Conservation (phyloP, 2,888 invertebrate genomes). For the Cyclophora punctaria region DNA sequence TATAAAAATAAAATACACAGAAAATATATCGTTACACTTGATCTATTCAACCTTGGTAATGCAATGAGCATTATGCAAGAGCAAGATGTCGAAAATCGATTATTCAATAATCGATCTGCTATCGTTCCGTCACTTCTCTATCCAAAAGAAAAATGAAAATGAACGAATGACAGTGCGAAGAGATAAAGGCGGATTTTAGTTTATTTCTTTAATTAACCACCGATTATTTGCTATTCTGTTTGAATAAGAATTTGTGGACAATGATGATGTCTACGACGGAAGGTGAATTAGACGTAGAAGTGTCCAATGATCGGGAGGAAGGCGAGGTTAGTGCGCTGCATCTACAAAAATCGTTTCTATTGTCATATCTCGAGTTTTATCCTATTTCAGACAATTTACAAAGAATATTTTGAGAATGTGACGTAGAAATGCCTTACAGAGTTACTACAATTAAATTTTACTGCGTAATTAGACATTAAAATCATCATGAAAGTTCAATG, state of each 20-base stretch:
- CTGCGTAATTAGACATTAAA: no score
- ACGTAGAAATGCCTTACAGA: neutral
- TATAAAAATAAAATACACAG: no score
- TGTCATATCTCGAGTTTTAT: no score
- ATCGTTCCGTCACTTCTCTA: constrained; percentile 21
- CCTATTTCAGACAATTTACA: no score
- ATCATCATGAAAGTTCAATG: constrained; percentile 2
- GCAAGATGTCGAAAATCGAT: no score
- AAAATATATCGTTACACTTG: no score
- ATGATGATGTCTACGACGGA: constrained; percentile 76
- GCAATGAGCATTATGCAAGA: no score
- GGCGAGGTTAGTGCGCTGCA: constrained; percentile 74
- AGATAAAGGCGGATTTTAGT: constrained; percentile 45
- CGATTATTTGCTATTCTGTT: constrained; percentile 40
- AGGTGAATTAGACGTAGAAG: constrained; percentile 73
- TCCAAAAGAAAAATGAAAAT: constrained; percentile 5
- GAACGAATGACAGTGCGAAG: constrained; percentile 33
- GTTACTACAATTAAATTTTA: no score
- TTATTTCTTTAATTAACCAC: constrained; percentile 40
- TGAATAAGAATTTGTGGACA: constrained; percentile 19
- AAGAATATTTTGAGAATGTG: no score
- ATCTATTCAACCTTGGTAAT: no score
- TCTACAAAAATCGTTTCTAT: no score
- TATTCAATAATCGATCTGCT: no score
- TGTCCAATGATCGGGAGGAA: constrained; percentile 78